Evolutionary conservation across 2,113 vertebrate species (phyloP).

Genomic region (Cepphus grylle): DNA sequence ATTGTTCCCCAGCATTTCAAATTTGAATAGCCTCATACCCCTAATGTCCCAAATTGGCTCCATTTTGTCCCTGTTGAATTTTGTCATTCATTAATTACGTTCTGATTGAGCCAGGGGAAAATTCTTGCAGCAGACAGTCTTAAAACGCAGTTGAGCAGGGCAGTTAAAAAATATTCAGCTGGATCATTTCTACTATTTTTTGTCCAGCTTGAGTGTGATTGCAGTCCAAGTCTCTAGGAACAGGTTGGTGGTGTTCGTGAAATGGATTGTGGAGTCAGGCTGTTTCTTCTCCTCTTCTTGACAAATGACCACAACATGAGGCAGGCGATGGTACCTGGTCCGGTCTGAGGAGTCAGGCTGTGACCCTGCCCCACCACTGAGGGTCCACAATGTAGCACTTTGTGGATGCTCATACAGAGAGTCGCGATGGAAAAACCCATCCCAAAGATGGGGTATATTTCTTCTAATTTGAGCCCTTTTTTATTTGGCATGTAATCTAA

Average conservation of each 20-base stretch:
- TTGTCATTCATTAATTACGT: neutral
- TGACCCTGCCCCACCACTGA: neutral
- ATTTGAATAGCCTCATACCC: neutral
- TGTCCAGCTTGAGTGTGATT: neutral
- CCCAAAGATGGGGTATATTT: neutral
- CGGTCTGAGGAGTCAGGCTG: neutral
- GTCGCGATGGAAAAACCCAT: accelerated
- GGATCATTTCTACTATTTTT: neutral
- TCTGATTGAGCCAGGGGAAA: neutral
- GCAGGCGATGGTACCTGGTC: neutral
- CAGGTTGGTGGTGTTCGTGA: neutral
- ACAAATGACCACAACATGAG: neutral
- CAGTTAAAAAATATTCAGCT: neutral
- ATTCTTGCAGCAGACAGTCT: neutral
- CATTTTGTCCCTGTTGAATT: neutral
- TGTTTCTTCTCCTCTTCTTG: neutral
- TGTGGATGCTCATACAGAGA: neutral
- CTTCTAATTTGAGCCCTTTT: neutral
- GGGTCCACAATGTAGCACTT: neutral
- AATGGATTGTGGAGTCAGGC: neutral
- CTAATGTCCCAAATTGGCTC: neutral
- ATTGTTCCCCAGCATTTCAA: neutral
- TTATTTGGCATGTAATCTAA: neutral
- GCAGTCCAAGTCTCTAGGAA: neutral
- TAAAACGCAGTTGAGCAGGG: neutral